Evolutionary conservation across 2,888 invertebrate species (phyloP), one percentile per base, ranked within the genome.

Genomic region (Thera britannica): DNA sequence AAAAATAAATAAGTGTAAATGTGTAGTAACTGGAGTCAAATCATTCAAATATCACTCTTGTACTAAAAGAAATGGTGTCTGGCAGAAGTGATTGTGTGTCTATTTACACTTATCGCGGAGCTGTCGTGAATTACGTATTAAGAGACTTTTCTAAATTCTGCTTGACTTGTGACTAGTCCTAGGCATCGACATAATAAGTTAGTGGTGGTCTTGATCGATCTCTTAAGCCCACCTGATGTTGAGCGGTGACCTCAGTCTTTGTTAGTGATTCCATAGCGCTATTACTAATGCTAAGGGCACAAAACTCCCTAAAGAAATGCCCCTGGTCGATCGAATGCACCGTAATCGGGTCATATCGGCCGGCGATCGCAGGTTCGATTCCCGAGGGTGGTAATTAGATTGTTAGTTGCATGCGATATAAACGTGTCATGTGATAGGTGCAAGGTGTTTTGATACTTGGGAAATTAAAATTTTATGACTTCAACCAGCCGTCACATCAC

Each of bases 341-440:
- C n/a, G 87, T 86, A 87, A 90, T 90, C 90, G 89, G 79, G 81
- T 72, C 77, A 79, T 91, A 91, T 91, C 91, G 82, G 83, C 58
- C 79, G 74, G 68, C 86, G 88, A 92, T 92, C 93, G 81, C 80
- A 78, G 81, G 90, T 93, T 93, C 93, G 93, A 92, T 93, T 92
- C 93, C 92, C 93, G 87, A 73, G 89, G 87, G 90, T 83, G 83
- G 90, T 90, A 92, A 93, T 92, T 93, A 93, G 90, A 92, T 92
- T 93, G 93, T 93, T 93, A 92, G 90, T 89, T 81, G 87, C 93
- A 92, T 93, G 93, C 93, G 83, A 93, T 91, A 90, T 85, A 83
- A 85, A 88, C 84, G 87, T 90, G 90, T 88, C 84, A 85, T 84
- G 77, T 83, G 76, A 41, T 44, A 8, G 52, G 77, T 58, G 52